Conservation (phyloP, 2,888 invertebrate species). For the Chrysolina haemoptera region DNA sequence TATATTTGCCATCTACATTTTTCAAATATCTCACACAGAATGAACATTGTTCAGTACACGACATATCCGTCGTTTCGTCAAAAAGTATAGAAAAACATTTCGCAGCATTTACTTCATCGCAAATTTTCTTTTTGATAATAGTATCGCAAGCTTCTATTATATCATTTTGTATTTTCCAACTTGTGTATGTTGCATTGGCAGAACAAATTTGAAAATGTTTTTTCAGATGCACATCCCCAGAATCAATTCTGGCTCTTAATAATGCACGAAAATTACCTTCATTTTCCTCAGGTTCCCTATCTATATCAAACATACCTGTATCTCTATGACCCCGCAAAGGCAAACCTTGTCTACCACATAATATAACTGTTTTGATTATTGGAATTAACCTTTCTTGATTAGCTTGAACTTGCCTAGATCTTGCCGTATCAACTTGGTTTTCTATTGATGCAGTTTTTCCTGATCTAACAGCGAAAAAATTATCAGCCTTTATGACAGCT, state of each 20-base stretch:
- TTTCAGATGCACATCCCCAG: neutral
- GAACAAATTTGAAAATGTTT: slow-evolving; percentile 1
- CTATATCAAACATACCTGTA: slow-evolving; percentile 10
- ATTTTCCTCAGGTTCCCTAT: neutral
- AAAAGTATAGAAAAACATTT: slow-evolving; percentile 33
- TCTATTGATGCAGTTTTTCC: neutral
- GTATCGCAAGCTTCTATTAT: slow-evolving; percentile 24
- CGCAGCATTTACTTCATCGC: slow-evolving; percentile 21
- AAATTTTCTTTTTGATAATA: slow-evolving; percentile 30
- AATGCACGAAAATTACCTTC: slow-evolving; percentile 21
- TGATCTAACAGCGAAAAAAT: neutral
- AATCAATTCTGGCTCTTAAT: slow-evolving; percentile 14
- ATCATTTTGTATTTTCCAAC: slow-evolving; percentile 36
- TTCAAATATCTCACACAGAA: slow-evolving; percentile 16
- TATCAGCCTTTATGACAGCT: slow-evolving; percentile 9
- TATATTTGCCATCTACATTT: neutral
- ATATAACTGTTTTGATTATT: too few relatives aligned
- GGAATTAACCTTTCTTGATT: too few relatives aligned
- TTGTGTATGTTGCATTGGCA: slow-evolving; percentile 35
- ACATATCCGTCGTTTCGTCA: slow-evolving; percentile 36
- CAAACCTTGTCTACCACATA: slow-evolving; percentile 4
- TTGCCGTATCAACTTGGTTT: too few relatives aligned
- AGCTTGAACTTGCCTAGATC: too few relatives aligned
- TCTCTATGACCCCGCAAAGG: slow-evolving; percentile 20
- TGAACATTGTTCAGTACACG: slow-evolving; percentile 19